These are phyloP conservation scores for Drepana falcataria DNA, from an alignment of 2,888 invertebrate species.

Conservation along the genomic window DNA sequence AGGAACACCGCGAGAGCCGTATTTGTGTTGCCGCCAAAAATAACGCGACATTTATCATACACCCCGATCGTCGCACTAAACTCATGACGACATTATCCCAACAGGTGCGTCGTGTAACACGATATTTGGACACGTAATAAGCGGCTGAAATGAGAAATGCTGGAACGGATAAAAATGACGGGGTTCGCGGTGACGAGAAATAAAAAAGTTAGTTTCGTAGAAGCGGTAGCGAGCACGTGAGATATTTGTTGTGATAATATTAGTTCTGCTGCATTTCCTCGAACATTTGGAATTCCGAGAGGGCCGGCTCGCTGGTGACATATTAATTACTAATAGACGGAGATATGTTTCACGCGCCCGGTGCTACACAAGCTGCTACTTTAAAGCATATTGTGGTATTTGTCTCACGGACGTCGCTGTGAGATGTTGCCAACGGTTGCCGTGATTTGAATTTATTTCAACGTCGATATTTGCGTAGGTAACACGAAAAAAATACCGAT, in stretches of 20 bases:
- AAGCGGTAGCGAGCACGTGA: conserved; percentile 57
- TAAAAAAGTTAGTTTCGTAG: conserved; percentile 44
- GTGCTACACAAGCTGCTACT: conserved; percentile 10
- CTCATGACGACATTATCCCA: conserved; percentile 13
- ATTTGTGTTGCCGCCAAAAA: conserved; percentile 30
- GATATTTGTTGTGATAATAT: conserved; percentile 71
- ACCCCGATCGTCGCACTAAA: neutral
- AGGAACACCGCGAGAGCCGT: conserved; percentile 29
- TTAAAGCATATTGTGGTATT: conserved; percentile 29
- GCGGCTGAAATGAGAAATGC: conserved; percentile 40
- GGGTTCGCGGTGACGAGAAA: conserved; percentile 40
- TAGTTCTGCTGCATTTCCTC: conserved; percentile 57
- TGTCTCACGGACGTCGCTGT: conserved; percentile 21
- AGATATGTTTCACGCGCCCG: conserved; percentile 33
- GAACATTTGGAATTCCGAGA: conserved; percentile 46
- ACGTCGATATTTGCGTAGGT: conserved; percentile 28
- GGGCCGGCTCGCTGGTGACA: conserved; percentile 38
- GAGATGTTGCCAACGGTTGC: conserved; percentile 18
- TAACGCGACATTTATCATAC: conserved; percentile 19
- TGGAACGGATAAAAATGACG: conserved; percentile 47
- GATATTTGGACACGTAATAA: conserved; percentile 41
- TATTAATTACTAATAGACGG: conserved; percentile 56
- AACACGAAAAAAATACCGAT: conserved; percentile 21
- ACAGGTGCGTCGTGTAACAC: conserved; percentile 50
- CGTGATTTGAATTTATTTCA: conserved; percentile 32